Percentiles rank a stretch among this genome's conserved stretches.
Evolutionary conservation across 2,888 invertebrate species (phyloP).

Genomic region (Agrochola lota): DNA sequence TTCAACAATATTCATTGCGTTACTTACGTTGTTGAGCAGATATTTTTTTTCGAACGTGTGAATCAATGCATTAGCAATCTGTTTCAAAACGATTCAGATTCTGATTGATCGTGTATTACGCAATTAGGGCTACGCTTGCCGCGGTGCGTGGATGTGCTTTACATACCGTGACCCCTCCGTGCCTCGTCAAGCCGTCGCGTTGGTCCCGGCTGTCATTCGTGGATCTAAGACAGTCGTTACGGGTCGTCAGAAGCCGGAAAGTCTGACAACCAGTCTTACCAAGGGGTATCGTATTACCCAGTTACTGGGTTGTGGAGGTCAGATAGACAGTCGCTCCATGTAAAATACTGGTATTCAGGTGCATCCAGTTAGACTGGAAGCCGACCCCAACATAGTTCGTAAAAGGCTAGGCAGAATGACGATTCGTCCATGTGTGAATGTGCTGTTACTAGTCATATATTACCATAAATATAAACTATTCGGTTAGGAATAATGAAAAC

Average conservation of each 20-base stretch:
- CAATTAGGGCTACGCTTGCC: no score
- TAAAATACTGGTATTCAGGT: not conserved
- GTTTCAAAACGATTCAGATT: no score
- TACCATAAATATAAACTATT: slow-evolving; percentile 20
- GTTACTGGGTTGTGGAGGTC: not conserved
- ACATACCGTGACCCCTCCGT: not conserved
- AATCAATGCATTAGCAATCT: no score
- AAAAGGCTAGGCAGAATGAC: not conserved
- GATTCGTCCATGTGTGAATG: not conserved
- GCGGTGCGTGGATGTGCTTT: not conserved
- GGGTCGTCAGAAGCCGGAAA: not conserved
- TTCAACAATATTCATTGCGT: no score
- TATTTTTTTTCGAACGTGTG: no score
- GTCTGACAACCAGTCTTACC: not conserved
- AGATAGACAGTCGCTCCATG: not conserved
- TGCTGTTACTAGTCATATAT: not conserved
- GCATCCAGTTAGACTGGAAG: not conserved
- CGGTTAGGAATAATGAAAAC: slow-evolving; percentile 24
- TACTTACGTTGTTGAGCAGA: no score
- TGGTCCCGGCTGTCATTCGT: not conserved
- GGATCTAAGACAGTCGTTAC: not conserved
- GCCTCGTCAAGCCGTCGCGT: no score
- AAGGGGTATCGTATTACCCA: not conserved
- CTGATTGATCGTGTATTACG: no score
- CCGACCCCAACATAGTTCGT: no score